phyloP scores from a whole-genome alignment of 2,113 vertebrate genomes.

The Isichthys henryi region DNA sequence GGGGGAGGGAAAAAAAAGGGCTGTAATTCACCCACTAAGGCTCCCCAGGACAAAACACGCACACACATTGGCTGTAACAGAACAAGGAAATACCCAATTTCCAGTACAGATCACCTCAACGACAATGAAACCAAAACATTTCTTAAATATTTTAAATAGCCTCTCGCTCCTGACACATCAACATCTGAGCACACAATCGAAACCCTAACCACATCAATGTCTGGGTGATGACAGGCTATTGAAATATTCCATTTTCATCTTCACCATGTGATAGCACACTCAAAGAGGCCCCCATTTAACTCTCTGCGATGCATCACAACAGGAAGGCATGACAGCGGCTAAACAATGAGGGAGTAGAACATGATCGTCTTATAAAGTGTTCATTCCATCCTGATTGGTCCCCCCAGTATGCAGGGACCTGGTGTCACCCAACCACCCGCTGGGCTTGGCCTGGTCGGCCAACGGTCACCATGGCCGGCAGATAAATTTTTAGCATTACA shows the following conservation, averaged over 20 bases:
- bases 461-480: background rate
- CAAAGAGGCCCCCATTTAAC: background rate
- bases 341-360: background rate
- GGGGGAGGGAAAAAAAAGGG: conserved; percentile 27
- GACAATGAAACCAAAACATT: background rate
- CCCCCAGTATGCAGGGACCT: background rate
- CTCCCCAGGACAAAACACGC: background rate
- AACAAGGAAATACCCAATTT: background rate
- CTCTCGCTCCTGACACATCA: background rate
- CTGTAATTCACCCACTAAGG: conserved; percentile 14
- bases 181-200: background rate
- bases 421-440: background rate
- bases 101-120: background rate
- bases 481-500: background rate
- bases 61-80: background rate
- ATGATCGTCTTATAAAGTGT: background rate
- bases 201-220: background rate
- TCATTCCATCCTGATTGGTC: background rate
- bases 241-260: background rate
- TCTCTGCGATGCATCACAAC: background rate
- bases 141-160: background rate
- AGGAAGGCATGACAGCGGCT: background rate
- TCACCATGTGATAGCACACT: background rate
- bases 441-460: background rate
- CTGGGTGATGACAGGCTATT: background rate